phyloP scores from a whole-genome alignment of 2,113 vertebrate genomes.

The Shinisaurus crocodilurus region DNA sequence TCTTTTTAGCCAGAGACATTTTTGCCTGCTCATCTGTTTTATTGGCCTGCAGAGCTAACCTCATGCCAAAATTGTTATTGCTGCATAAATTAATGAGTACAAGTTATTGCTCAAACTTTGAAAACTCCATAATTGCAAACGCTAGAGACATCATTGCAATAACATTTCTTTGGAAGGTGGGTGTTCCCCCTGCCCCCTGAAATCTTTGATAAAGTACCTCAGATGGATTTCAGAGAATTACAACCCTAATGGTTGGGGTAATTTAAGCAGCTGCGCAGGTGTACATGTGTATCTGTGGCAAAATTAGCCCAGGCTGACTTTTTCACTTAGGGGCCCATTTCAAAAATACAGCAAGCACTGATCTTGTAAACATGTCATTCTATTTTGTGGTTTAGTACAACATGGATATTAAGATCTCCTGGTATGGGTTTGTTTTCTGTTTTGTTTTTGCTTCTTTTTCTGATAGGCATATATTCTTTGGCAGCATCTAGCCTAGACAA shows the following conservation, averaged over 20 bases:
- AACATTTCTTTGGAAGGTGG: conserved; percentile 24
- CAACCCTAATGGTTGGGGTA: conserved; percentile 9
- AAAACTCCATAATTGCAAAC: conserved; percentile 55
- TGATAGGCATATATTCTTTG: neutral
- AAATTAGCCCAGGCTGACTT: neutral
- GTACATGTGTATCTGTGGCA: conserved; percentile 4
- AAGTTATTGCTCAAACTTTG: conserved; percentile 62
- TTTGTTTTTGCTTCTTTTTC: neutral
- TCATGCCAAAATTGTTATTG: conserved; percentile 65
- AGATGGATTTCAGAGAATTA: conserved; percentile 40
- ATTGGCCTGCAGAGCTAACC: conserved; percentile 39
- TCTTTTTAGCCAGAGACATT: conserved; percentile 55
- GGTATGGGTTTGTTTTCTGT: too few species aligned
- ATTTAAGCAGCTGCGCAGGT: conserved; percentile 22
- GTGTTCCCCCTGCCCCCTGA: neutral
- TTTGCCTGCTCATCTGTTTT: conserved; percentile 71
- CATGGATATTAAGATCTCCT: neutral
- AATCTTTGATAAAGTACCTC: conserved; percentile 10
- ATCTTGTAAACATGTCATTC: neutral
- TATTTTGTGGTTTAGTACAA: neutral
- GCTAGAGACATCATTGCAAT: conserved; percentile 53
- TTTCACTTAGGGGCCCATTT: neutral
- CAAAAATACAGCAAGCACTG: neutral
- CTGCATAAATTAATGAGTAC: conserved; percentile 70
- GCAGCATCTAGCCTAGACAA: neutral